These are phyloP conservation scores for Colistium nudipinnis DNA, from an alignment of 2,113 vertebrate species.

Conservation along the genomic window DNA sequence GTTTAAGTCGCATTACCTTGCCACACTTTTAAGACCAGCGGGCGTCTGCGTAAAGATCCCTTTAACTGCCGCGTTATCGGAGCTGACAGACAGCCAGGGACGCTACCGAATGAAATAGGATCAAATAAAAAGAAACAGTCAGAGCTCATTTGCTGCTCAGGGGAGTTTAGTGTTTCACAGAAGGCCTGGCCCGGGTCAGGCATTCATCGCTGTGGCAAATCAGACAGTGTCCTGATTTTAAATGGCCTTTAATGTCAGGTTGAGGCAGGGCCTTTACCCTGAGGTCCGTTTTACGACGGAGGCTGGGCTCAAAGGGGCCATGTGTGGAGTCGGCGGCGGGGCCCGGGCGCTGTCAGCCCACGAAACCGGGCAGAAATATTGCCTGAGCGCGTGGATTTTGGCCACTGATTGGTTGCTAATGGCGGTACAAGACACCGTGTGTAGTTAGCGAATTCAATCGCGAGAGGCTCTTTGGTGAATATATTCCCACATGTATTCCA, in stretches of 20 bases:
- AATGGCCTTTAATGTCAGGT: conserved; percentile 79
- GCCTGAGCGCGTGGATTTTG: background rate
- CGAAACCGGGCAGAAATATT: background rate
- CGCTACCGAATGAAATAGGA: conserved; percentile 71
- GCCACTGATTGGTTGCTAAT: background rate
- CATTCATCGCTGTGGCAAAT: conserved; percentile 76
- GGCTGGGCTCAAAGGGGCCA: conserved; percentile 38
- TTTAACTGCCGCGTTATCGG: conserved; percentile 62
- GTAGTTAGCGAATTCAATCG: too few species aligned
- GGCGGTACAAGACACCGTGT: accelerated
- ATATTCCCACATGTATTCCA: too few species aligned
- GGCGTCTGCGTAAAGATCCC: conserved; percentile 38
- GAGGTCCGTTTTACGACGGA: conserved; percentile 70
- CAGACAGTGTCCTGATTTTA: conserved; percentile 77
- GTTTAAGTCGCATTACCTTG: background rate
- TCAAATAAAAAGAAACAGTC: conserved; percentile 80
- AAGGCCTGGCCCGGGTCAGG: conserved; percentile 65
- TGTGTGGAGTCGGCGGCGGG: conserved; percentile 35
- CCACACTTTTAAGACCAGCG: conserved; percentile 2
- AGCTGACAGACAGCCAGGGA: conserved; percentile 56
- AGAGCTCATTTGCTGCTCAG: conserved; percentile 78
- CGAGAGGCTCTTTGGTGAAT: too few species aligned
- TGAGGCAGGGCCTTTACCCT: conserved; percentile 72
- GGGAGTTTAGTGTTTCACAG: conserved; percentile 81
- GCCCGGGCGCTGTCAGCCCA: conserved; percentile 3